A percentile compares a stretch with the other conserved stretches of the same genome.
Evolutionary conservation across 2,888 invertebrate species (phyloP).

Genomic region (Thereva nobilitata): DNA sequence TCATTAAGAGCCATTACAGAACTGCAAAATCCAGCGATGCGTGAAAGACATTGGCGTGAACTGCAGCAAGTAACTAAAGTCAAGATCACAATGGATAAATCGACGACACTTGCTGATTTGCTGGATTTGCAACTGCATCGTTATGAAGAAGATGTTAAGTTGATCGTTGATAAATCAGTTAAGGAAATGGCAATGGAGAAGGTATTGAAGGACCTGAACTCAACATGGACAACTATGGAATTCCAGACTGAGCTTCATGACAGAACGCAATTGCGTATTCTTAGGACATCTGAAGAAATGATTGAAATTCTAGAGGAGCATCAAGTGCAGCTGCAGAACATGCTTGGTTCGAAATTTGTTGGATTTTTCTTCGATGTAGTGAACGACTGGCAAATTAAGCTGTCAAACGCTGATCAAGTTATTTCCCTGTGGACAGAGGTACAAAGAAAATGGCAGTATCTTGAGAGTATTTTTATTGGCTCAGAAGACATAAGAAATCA

Average conservation of each 20-base stretch:
- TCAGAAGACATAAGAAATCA: constrained; percentile 93
- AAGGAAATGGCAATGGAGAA: constrained; percentile 98
- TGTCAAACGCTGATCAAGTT: constrained; percentile 87
- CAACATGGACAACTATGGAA: constrained; percentile 81
- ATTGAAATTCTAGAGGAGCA: constrained; percentile 94
- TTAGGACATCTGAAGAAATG: constrained; percentile 83
- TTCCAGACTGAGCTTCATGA: constrained; percentile 80
- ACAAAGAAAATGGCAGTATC: constrained; percentile 91
- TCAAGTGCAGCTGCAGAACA: constrained; percentile 91
- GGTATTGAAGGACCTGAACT: constrained; percentile 79
- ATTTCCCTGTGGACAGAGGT: constrained; percentile 84
- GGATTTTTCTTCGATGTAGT: constrained; percentile 84
- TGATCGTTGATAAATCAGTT: constrained; percentile 93
- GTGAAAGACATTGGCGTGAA: constrained; percentile 92
- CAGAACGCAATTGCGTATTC: constrained; percentile 75
- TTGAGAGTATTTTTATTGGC: constrained; percentile 94
- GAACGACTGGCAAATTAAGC: constrained; percentile 82
- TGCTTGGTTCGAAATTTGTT: constrained; percentile 92
- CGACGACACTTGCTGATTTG: constrained; percentile 86
- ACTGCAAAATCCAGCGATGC: constrained; percentile 90
- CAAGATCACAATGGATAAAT: constrained; percentile 52
- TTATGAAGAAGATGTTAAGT: constrained; percentile 92
- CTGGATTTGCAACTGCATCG: constrained; percentile 86
- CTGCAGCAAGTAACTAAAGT: constrained; percentile 91
- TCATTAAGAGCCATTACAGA: constrained; percentile 91